A percentile compares a stretch with the other conserved stretches of the same genome.
These are phyloP conservation scores for Drosophila pseudoananassae DNA, from an alignment of 1,140 invertebrate genomes.

Conservation along the genomic window DNA sequence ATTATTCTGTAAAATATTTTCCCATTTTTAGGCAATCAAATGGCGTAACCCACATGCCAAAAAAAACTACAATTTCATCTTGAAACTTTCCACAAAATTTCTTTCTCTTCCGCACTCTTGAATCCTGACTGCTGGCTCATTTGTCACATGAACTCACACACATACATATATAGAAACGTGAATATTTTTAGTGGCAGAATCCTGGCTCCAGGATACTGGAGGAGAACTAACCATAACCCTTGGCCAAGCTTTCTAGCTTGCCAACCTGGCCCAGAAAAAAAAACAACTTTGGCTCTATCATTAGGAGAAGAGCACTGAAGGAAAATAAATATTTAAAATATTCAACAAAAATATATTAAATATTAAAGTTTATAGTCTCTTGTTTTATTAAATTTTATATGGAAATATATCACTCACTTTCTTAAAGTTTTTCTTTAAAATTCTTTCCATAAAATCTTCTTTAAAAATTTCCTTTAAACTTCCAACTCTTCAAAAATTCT, in stretches of 20 bases:
- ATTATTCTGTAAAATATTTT: neutral
- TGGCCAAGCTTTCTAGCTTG: neutral
- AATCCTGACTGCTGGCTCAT: slow-evolving; percentile 30
- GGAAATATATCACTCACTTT: too few relatives aligned
- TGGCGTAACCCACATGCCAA: neutral
- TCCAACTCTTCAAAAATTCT: too few relatives aligned
- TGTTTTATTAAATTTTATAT: neutral
- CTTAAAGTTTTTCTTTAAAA: too few relatives aligned
- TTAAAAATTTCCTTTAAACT: too few relatives aligned
- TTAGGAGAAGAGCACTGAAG: neutral
- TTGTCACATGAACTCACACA: slow-evolving; percentile 43
- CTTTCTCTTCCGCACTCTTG: slow-evolving; percentile 28
- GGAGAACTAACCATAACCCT: slow-evolving; percentile 18
- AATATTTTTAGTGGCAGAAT: neutral
- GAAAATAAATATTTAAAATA: too few relatives aligned
- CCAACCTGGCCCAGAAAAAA: neutral
- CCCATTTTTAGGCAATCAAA: neutral
- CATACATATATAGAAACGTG: neutral
- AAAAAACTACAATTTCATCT: slow-evolving; percentile 1
- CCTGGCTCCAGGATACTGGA: neutral
- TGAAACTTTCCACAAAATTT: slow-evolving; percentile 27
- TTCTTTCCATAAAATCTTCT: too few relatives aligned
- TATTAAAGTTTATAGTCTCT: too few relatives aligned
- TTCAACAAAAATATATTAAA: too few relatives aligned
- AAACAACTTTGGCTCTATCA: neutral